A percentile compares a stretch with the other conserved stretches of the same genome.
phyloP scores from a whole-genome alignment of 2,113 vertebrate species.

The Alexandromys fortis region DNA sequence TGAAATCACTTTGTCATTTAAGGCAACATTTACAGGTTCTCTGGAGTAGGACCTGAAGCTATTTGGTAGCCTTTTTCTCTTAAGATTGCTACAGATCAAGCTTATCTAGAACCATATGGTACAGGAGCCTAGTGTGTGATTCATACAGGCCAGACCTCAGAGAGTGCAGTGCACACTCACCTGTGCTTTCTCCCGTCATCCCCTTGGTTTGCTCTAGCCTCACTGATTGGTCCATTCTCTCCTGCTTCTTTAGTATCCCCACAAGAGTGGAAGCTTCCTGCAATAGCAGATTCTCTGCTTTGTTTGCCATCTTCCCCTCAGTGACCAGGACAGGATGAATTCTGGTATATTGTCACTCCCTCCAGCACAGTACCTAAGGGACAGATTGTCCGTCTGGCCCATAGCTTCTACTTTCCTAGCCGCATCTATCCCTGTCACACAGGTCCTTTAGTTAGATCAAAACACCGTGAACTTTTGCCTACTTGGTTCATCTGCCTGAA shows the following conservation, averaged over 20 bases:
- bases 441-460: neutral
- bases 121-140: neutral
- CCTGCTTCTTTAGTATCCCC: neutral
- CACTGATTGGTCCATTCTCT: neutral
- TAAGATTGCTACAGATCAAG: neutral
- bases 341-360: neutral
- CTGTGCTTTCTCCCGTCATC: neutral
- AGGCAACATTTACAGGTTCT: neutral
- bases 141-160: neutral
- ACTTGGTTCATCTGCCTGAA: neutral
- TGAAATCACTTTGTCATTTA: neutral
- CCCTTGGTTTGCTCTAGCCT: neutral
- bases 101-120: neutral
- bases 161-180: no score
- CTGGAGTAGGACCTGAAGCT: neutral
- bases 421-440: neutral
- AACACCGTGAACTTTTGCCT: neutral
- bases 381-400: neutral
- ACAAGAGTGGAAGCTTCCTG: neutral
- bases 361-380: neutral
- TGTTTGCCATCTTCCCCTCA: neutral
- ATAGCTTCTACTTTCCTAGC: no score
- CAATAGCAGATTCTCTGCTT: neutral
- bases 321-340: neutral
- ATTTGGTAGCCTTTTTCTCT: neutral